phyloP scores from a whole-genome alignment of 2,888 invertebrate species.

The Phortica magna region DNA sequence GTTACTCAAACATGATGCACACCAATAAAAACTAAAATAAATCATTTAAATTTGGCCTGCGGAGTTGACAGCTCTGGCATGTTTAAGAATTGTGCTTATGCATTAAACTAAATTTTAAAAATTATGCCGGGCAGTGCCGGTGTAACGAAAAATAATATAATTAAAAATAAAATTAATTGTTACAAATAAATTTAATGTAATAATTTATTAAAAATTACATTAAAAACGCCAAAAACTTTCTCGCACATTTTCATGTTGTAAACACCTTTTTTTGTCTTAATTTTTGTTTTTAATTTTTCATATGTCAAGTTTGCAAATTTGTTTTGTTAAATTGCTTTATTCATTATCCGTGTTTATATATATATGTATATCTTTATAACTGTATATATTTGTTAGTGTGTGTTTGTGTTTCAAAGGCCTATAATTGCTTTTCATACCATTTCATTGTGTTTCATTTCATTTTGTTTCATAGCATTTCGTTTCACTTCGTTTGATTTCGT shows the following conservation, averaged over 20 bases:
- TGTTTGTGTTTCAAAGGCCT: conserved; percentile 54
- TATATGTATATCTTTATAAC: not conserved
- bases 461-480: not conserved
- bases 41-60: no score
- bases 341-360: not conserved
- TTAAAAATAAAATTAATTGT: not conserved
- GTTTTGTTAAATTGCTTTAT: not conserved
- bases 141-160: not conserved
- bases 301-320: not conserved
- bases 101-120: no score
- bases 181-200: not conserved
- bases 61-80: no score
- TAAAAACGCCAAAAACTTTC: not conserved
- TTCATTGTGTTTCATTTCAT: not conserved
- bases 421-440: conserved; percentile 59
- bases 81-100: no score
- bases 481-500: conserved; percentile 10
- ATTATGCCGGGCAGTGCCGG: no score
- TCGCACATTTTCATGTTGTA: not conserved
- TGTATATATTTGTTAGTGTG: not conserved
- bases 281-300: not conserved
- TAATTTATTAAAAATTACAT: not conserved
- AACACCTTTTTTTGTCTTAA: not conserved
- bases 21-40: no score
- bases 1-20: no score